These are phyloP conservation scores for Drosophila greeni DNA, from an alignment of 2,888 invertebrate species.

Conservation along the genomic window DNA sequence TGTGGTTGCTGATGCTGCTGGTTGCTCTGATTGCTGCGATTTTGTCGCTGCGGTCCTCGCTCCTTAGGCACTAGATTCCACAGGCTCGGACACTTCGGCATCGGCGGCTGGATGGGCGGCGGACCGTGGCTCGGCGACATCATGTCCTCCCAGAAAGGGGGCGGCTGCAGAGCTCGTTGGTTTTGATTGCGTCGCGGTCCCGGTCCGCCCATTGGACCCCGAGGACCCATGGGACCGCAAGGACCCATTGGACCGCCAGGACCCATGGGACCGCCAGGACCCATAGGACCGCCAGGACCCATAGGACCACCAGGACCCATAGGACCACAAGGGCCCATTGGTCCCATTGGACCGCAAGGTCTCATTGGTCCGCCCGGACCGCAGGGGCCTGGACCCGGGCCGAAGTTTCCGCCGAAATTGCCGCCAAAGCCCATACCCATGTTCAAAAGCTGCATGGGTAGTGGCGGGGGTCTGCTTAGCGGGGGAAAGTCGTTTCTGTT, in stretches of 20 bases:
- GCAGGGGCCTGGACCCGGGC: conserved; percentile 33
- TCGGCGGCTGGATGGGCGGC: conserved; percentile 64
- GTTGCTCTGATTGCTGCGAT: conserved; percentile 20
- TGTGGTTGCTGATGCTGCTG: conserved; percentile 16
- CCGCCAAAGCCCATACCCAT: conserved; percentile 55
- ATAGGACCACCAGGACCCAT: no score
- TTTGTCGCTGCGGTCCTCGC: conserved; percentile 31
- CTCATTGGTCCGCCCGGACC: conserved; percentile 31
- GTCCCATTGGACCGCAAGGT: conserved; percentile 10
- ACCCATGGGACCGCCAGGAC: conserved; percentile 24
- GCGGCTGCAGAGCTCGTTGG: conserved; percentile 57
- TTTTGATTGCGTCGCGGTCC: conserved; percentile 26
- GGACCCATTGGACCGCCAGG: conserved; percentile 5
- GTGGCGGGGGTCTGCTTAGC: conserved; percentile 54
- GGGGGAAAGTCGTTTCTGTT: conserved; percentile 38
- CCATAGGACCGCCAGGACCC: conserved; percentile 19
- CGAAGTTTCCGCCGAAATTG: conserved; percentile 25
- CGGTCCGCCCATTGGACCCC: conserved; percentile 28
- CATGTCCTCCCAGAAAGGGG: conserved; percentile 68
- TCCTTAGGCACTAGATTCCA: conserved; percentile 65
- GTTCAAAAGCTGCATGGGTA: conserved; percentile 55
- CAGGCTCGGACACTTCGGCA: conserved; percentile 63
- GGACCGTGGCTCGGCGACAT: conserved; percentile 57
- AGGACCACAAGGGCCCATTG: background rate
- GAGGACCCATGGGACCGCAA: conserved; percentile 2